Evolutionary conservation across 2,888 invertebrate species (phyloP), one percentile per base, ranked within the genome.

Genomic region (Xylota segnis): DNA sequence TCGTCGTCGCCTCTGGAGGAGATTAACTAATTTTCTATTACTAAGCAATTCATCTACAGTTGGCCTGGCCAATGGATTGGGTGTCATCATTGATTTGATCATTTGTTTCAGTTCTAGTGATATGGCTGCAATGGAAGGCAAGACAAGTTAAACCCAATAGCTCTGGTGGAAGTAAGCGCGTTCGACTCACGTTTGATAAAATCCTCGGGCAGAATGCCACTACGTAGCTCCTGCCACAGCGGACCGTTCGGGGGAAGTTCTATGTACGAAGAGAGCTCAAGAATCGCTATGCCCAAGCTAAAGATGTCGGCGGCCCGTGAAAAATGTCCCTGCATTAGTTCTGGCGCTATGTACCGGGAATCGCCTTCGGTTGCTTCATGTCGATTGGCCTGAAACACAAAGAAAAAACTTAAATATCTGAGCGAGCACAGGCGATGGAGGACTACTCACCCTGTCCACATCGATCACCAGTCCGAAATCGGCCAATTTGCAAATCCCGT

Each of bases 381-480:
- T 12, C 93, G 91, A 88, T 94, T 93, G 34, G 93, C 92, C 93
- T 94, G 81, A 6, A 91, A 90, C 23, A 3, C 23, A 23, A 23
- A 23, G 23, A 68, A 70, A 72, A 50, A 12, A 9, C 16, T 23
- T 0, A 56, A 37, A 52, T n/a, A 18, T 1, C 12, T 9, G 10
- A 32, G 4, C 45, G 29, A 40, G n/a, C n/a, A n/a, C 4, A 29
- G 16, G 0, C 2, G 50, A 34, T 58, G 6, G 0, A 5, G 1
- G n/a, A 54, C 2, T 4, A 77, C 83, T 70, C 88, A 93, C 93
- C 90, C 93, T 93, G 72, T 94, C 93, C 34, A 95, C 89, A 90
- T 96, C 95, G 27, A 95, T 93, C 12, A 96, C 94, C 12, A 96
- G 92, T 10, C 96, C 96, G 91, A 96, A 96, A 91, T 96, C 96